Evolutionary conservation across 2,888 invertebrate genomes (phyloP), one percentile per base, ranked within the genome.

Genomic region (Caenorhabditis sp.): DNA sequence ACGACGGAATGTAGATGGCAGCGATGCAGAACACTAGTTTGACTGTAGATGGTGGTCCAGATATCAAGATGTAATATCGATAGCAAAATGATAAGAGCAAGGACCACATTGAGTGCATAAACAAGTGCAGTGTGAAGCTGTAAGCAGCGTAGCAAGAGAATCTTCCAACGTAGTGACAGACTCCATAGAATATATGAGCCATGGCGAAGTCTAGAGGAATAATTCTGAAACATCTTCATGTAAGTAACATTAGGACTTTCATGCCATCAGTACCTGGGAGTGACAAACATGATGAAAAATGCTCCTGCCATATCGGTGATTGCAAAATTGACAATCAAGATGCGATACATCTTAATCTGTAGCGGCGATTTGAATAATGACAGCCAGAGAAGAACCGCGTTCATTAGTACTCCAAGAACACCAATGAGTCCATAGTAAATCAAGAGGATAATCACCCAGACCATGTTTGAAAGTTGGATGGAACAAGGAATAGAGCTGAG

Each of bases 161-260:
- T 24, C 53, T 50, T 9, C 51, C 35, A 0, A 60, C n/a, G 13
- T 44, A 51, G 47, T 78, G 68, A 44, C 70, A 70, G 6, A 60
- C 32, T 4, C 78, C 78, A 18, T 78, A 78, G 11, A 70, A 78
- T 24, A 78, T 20, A 40, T 78, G 78, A n/a, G 58, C 62, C 78
- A 78, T 70, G 1, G 69, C 26, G 4, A 50, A 51, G 13, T 70
- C 70, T 5, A 70, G 62, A 18, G 78, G 70, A 3, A 78, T 78
- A 8, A 78, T 60, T 65, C 78, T 70, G 40, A 55, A 76, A 69
- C 1, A 1, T 55, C n/a, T n/a, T n/a, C n/a, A n/a, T n/a, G n/a
- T 9, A 24, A 56, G 9, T 18, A n/a, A 47, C 18, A 18, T n/a
- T 3, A 47, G 3, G 47, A 13, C 47, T 47, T 5, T 18, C 18